A percentile compares a stretch with the other conserved stretches of the same genome.
phyloP scores from a whole-genome alignment of 2,797 vertebrate genomes.

The Sebastes trivittatus region DNA sequence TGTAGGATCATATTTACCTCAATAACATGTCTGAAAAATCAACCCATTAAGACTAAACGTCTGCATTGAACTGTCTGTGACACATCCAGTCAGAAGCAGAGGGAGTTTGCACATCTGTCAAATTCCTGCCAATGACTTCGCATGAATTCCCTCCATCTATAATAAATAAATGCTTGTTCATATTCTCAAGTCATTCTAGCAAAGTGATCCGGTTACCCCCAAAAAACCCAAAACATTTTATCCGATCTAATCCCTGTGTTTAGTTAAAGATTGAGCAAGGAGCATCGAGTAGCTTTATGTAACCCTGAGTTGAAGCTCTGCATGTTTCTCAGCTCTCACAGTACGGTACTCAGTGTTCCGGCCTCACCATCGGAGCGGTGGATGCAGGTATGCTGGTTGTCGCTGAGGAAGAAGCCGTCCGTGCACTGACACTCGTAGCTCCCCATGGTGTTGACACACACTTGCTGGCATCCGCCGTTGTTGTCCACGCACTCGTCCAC shows the following conservation, averaged over 20 bases:
- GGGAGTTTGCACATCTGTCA: background rate
- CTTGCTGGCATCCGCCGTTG: constrained; percentile 97
- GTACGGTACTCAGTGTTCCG: too few species aligned
- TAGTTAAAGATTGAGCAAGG: background rate
- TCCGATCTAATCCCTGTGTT: background rate
- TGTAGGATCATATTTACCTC: background rate
- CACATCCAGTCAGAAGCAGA: background rate
- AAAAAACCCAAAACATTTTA: background rate
- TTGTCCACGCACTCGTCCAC: constrained; percentile 96
- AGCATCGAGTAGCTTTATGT: background rate
- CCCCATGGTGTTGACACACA: constrained; percentile 96
- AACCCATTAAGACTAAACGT: background rate
- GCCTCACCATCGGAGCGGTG: constrained; percentile 95
- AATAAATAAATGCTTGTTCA: background rate
- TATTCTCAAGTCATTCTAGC: background rate
- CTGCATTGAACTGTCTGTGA: background rate
- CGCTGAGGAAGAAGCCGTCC: constrained; percentile 94
- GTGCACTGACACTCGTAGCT: constrained; percentile 97
- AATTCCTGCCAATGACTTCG: background rate
- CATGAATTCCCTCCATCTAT: background rate
- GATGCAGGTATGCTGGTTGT: constrained; percentile 99
- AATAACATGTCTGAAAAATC: background rate
- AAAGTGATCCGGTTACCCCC: background rate
- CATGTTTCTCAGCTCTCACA: background rate
- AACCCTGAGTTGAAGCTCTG: background rate